phyloP scores from a whole-genome alignment of 2,797 vertebrate species.

The Oreochromis grahami region DNA sequence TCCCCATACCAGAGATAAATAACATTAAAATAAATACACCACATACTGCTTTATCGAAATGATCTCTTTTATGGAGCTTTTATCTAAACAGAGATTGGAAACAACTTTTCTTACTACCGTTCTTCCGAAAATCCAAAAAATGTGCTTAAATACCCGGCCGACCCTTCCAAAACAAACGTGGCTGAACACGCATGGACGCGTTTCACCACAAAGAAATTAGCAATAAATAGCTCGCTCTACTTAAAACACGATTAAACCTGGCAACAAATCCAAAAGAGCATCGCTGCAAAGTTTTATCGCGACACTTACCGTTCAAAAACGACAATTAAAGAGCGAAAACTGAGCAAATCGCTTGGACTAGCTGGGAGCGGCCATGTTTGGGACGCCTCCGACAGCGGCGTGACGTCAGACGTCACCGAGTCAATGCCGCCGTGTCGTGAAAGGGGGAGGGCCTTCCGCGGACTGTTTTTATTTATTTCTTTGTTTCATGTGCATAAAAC shows the following conservation, averaged over 20 bases:
- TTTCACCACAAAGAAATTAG: background rate
- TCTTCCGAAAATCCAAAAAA: background rate
- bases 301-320: constrained; percentile 39
- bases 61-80: accelerated
- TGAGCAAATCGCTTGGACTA: background rate
- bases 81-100: background rate
- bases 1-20: background rate
- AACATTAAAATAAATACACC: background rate
- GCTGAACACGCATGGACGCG: background rate
- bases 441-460: constrained; percentile 65
- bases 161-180: constrained; percentile 54
- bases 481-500: constrained; percentile 79
- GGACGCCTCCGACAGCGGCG: background rate
- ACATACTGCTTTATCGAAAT: background rate
- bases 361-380: constrained; percentile 63
- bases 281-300: accelerated
- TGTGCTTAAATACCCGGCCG: background rate
- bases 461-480: constrained; percentile 87
- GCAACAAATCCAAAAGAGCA: background rate
- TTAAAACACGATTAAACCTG: accelerated
- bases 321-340: background rate
- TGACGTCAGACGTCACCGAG: constrained; percentile 41
- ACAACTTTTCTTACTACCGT: background rate
- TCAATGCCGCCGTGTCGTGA: constrained; percentile 60
- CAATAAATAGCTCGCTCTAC: background rate